Base-by-base conservation (phyloP, 2,797 vertebrate genomes). In the Molothrus aeneus region DNA sequence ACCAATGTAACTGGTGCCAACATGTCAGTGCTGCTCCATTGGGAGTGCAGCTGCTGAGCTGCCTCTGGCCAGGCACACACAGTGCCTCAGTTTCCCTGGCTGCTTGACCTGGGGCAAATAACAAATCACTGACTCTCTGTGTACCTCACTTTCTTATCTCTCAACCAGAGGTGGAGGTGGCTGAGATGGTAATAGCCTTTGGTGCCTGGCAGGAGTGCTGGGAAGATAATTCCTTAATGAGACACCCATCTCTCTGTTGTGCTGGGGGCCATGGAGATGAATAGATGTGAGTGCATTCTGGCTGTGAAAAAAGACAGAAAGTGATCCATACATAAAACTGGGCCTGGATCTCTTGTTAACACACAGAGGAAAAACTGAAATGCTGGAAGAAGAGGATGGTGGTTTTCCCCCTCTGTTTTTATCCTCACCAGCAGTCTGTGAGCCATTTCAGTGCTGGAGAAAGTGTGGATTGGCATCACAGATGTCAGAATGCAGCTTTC, bases 1-100 rank as follows among this genome's bases (percentile, higher is more conserved):
- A 13, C 15, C 4, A 7, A 4, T 7, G 28, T 29, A 36, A 19
- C 18, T 56, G 54, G 16, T 10, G 21, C 6, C n/a, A 60, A 2
- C 4, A 6, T 0, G 0, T 47, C 78, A 69, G 31, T 5, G 2
- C 19, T 64, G 36, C 69, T 79, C 10, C 31, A 1, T 2, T 29
- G n/a, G 32, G 36, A 60, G 26, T 2, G 17, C 1, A 18, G 16
- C 24, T 7, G 3, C 57, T 42, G 40, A 11, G 42, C 34, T 60
- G 40, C 24, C 54, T 43, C 54, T 51, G 40, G 20, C 25, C 57
- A 38, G 40, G 17, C 25, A 54, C 3, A 2, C 0, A 0, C 1
- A 0, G 60, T 74, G 73, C 85, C 89, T 94, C 88, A 59, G 81
- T 92, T 74, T 86, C 87, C 60, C 54, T 54, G 17, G 8, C 24